Percentiles rank a stretch among this genome's conserved stretches.
These are phyloP conservation scores for Bombus superbus DNA, from an alignment of 1,140 invertebrate genomes.

Conservation along the genomic window DNA sequence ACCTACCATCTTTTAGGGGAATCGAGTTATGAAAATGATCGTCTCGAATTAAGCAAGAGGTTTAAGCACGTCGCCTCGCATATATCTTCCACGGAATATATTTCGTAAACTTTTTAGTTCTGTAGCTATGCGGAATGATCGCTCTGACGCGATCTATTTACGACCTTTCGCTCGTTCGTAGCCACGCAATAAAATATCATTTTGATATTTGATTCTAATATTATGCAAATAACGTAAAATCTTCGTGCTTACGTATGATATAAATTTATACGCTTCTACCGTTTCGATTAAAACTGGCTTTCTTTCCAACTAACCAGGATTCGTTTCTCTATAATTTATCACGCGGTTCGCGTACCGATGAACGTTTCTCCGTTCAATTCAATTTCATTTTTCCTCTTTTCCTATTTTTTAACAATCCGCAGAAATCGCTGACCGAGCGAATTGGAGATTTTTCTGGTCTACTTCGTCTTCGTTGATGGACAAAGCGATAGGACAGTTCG, in stretches of 20 bases:
- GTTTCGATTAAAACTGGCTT: neutral
- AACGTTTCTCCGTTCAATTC: neutral
- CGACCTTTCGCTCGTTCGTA: neutral
- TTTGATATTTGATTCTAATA: too few relatives aligned
- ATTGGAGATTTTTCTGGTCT: constrained; percentile 5
- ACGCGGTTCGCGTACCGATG: neutral
- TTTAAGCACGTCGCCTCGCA: too few relatives aligned
- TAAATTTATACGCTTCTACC: neutral
- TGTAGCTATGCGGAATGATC: neutral
- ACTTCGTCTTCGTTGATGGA: constrained; percentile 35
- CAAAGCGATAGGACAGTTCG: constrained; percentile 50
- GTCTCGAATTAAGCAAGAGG: neutral
- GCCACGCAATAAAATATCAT: neutral
- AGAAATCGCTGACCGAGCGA: neutral
- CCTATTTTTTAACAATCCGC: constrained; percentile 8
- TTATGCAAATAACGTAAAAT: too few relatives aligned
- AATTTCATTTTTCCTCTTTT: neutral
- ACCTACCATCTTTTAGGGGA: constrained; percentile 14
- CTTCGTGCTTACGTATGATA: neutral
- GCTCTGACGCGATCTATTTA: neutral
- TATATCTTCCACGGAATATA: neutral
- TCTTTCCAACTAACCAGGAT: neutral
- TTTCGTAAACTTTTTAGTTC: neutral
- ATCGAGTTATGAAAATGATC: neutral
- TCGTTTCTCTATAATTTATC: neutral